Evolutionary conservation across 2,797 vertebrate species (phyloP), one percentile per base, ranked within the genome.

Genomic region (Numenius phaeopus): DNA sequence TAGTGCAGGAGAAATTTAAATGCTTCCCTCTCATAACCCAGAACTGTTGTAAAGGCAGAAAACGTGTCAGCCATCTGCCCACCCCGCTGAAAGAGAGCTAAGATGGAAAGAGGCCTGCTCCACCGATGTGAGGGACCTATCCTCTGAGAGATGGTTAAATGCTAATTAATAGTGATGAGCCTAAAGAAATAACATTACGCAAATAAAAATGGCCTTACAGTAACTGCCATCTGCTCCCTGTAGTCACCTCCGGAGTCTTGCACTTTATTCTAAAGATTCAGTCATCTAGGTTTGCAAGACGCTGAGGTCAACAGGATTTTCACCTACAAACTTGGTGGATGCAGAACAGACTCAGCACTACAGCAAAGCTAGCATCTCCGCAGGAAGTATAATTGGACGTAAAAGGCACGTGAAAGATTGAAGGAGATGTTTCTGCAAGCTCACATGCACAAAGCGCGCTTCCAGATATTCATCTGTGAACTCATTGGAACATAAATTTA

Each of bases 381-480:
- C 49, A 77, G 85, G n/a, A 78, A 69, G 39, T 5, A 1, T 32
- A 52, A 67, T 5, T 29, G 23, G 29, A 84, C 14, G 87, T 58
- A 67, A 92, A 89, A 39, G 46, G 57, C 59, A 67, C 1, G 4
- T 29, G 61, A 59, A 94, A 83, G 65, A 89, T 6, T 40, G 57
- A 87, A 75, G 64, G 64, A 93, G 59, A 61, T n/a, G 57, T 34
- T 83, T 86, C 78, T 89, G 87, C 49, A 76, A 75, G 69, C 69
- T 83, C 52, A 57, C 42, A 21, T 52, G 59, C 78, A 73, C 57
- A 46, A 77, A 83, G 66, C 67, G 26, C 24, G 46, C 59, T 89
- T 87, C 86, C 67, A 94, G 90, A 93, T 91, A 97, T 3, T 52
- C 50, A 93, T 90, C 93, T 95, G 6, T 92, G 93, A 93, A 79